A percentile compares a stretch with the other conserved stretches of the same genome.
Evolutionary conservation across 2,113 vertebrate genomes (phyloP).

Genomic region (Verasper variegatus): DNA sequence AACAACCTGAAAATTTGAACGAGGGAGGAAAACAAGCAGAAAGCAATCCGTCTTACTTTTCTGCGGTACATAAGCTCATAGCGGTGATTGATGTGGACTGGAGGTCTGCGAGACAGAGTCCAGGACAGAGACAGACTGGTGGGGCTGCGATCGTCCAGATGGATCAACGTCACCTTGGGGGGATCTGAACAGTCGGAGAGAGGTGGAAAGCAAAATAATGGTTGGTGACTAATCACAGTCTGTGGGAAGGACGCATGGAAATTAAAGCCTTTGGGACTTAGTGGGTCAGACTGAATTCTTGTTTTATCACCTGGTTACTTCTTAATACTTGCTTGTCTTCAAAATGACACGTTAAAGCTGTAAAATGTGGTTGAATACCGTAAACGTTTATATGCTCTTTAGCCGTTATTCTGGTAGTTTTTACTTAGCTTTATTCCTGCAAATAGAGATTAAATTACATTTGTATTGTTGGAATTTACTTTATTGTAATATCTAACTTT

Average conservation of each 20-base stretch:
- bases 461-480: too few relatives aligned
- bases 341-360: not conserved
- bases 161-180: conserved; percentile 90
- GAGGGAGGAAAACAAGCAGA: conserved; percentile 10
- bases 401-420: too few relatives aligned
- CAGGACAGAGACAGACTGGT: conserved; percentile 91
- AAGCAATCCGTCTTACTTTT: conserved; percentile 84
- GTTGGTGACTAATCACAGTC: conserved; percentile 68
- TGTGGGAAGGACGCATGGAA: conserved; percentile 52
- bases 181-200: conserved; percentile 81
- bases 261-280: conserved; percentile 58
- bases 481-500: too few relatives aligned
- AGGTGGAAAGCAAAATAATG: conserved; percentile 67
- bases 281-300: conserved; percentile 56
- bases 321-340: not conserved
- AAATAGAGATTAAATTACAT: too few relatives aligned
- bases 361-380: not conserved
- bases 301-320: conserved; percentile 1
- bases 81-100: conserved; percentile 86
- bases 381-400: too few relatives aligned
- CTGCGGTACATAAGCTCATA: conserved; percentile 97
- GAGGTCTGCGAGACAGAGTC: conserved; percentile 86
- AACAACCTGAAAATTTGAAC: not conserved
- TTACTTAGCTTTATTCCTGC: too few relatives aligned
- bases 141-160: conserved; percentile 85